Evolutionary conservation across 2,797 vertebrate genomes (phyloP).

Genomic region (Notoglanidium macrostoma): DNA sequence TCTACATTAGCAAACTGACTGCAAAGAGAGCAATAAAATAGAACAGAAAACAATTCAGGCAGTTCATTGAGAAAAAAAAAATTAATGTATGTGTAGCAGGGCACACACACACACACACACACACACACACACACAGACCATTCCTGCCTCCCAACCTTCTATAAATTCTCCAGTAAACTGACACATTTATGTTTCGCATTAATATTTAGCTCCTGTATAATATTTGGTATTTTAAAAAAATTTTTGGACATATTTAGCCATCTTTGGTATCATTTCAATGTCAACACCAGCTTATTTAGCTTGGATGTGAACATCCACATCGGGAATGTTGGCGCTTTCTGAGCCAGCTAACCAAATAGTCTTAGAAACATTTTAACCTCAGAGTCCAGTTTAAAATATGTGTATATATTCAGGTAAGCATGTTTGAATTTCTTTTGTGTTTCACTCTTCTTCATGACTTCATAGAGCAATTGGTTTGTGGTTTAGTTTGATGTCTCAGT

Average conservation of each 20-base stretch:
- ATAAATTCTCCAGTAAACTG: conserved; percentile 57
- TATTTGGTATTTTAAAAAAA: conserved; percentile 49
- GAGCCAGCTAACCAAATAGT: conserved; percentile 53
- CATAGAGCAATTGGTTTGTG: not conserved
- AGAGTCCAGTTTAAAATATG: conserved; percentile 25
- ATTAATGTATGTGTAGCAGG: not conserved
- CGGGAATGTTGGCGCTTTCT: conserved; percentile 52
- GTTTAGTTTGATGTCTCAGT: not conserved
- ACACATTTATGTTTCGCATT: conserved; percentile 59
- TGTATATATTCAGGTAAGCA: conserved; percentile 38
- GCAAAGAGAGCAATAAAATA: conserved; percentile 31
- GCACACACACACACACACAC: not conserved
- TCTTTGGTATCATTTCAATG: conserved; percentile 56
- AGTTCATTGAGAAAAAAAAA: conserved; percentile 38
- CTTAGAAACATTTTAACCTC: conserved; percentile 2
- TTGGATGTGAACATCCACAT: conserved; percentile 43
- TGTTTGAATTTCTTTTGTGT: conserved; percentile 6
- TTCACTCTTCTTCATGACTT: not conserved
- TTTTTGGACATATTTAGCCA: conserved; percentile 51
- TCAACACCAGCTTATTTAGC: conserved; percentile 56
- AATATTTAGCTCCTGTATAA: conserved; percentile 58
- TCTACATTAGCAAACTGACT: conserved; percentile 16
- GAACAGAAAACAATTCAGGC: conserved; percentile 41
- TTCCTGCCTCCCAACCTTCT: conserved; percentile 43
- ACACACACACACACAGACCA: conserved; percentile 29